phyloP scores from a whole-genome alignment of 2,888 invertebrate species.

The Xylota segnis region DNA sequence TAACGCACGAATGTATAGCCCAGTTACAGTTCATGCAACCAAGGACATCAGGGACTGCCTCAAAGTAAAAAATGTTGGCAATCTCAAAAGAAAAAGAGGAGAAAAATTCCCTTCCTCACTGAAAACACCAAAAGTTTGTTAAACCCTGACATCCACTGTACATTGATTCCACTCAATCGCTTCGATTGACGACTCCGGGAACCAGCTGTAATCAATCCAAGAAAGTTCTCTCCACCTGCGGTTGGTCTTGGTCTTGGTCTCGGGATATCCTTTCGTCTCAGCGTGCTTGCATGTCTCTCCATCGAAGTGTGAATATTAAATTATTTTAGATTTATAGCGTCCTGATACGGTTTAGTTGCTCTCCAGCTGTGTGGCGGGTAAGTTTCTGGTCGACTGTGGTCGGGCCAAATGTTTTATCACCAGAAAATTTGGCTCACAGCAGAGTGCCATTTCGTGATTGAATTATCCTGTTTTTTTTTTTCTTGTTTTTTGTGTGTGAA shows the following conservation, averaged over 20 bases:
- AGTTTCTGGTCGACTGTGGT: neutral
- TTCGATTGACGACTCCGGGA: neutral
- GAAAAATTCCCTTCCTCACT: too few species aligned
- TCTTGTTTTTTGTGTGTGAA: too few species aligned
- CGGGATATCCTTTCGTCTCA: conserved; percentile 1
- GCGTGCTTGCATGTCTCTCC: conserved; percentile 14
- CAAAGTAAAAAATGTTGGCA: too few species aligned
- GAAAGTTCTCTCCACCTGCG: neutral
- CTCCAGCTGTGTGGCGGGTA: conserved; percentile 15
- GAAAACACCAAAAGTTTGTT: too few species aligned
- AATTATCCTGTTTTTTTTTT: conserved; percentile 9
- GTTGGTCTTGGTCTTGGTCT: neutral
- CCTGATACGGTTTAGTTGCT: neutral
- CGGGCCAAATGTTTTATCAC: conserved; percentile 13
- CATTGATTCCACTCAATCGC: conserved; percentile 4
- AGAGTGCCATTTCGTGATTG: conserved; percentile 24
- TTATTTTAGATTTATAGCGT: conserved; percentile 26
- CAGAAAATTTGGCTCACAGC: conserved; percentile 23
- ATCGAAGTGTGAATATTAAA: conserved; percentile 43
- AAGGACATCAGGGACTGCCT: too few species aligned
- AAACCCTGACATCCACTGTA: neutral
- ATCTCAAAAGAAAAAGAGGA: too few species aligned
- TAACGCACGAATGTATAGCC: too few species aligned
- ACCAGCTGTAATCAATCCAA: conserved; percentile 12
- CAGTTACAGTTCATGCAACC: too few species aligned